Conservation (phyloP, 2,797 vertebrate species). For the Menidia menidia region DNA sequence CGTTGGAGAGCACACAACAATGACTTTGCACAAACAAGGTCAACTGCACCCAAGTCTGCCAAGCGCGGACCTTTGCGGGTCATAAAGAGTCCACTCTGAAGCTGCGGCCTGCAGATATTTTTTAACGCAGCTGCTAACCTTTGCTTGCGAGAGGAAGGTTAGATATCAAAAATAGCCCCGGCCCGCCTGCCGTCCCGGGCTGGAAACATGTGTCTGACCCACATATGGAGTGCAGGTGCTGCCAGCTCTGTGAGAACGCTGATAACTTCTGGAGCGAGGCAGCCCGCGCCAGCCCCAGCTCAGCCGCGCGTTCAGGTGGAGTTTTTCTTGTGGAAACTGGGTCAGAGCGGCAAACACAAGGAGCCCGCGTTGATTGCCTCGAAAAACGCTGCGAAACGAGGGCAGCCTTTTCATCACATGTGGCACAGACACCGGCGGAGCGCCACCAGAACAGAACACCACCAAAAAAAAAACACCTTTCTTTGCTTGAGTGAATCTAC, state of each 20-base stretch:
- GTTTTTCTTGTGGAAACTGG: slow-evolving; percentile 35
- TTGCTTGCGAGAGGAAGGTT: slow-evolving; percentile 45
- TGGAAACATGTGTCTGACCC: slow-evolving; percentile 62
- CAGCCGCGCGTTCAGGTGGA: slow-evolving; percentile 5
- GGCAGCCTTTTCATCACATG: background rate
- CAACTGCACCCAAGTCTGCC: slow-evolving; percentile 26
- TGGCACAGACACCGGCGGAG: background rate
- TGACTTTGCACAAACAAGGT: slow-evolving; percentile 49
- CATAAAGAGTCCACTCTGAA: slow-evolving; percentile 38
- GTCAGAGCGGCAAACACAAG: slow-evolving; percentile 28
- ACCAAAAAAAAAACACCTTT: background rate
- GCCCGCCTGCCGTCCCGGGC: slow-evolving; percentile 37
- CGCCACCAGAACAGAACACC: no score
- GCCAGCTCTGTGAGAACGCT: slow-evolving; percentile 36
- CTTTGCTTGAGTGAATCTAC: background rate
- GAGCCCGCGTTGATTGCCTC: background rate
- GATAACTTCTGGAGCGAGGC: slow-evolving; percentile 41
- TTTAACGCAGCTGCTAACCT: slow-evolving; percentile 67
- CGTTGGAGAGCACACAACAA: slow-evolving; percentile 32
- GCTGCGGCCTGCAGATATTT: slow-evolving; percentile 64
- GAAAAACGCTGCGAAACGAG: background rate
- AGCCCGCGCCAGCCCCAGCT: slow-evolving; percentile 20
- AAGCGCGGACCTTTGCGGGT: slow-evolving; percentile 50
- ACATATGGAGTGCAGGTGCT: slow-evolving; percentile 60
- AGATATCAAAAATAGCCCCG: slow-evolving; percentile 60